Base-by-base conservation (phyloP, 2,113 vertebrate species). In the Verasper variegatus region DNA sequence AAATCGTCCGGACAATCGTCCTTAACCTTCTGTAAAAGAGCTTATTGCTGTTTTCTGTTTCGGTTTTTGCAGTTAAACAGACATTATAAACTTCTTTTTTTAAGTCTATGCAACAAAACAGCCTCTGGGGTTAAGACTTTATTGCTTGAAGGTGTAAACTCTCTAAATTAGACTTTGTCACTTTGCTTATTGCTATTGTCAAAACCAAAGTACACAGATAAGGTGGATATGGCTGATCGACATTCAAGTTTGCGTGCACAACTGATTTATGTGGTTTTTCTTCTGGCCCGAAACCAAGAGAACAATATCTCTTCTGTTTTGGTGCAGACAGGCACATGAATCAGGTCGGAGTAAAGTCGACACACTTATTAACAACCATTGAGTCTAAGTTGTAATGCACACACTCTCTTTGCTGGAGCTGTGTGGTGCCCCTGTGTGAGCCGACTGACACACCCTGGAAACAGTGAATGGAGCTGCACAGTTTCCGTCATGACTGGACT, bases 401-500 rank as follows among this genome's bases (percentile, higher is more conserved):
- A 5, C 57, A 8, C 23, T 15, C 61, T 59, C 65, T 59, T 65
- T 40, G n/a, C 49, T 72, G 51, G 15, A 63, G 31, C 63, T 60
- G 52, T 58, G 57, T 54, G 35, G 55, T 62, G 54, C 40, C 27
- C 35, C n/a, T 9, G 20, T n/a, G n/a, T 71, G 56, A 26, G 37
- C 47, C 54, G 52, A 55, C 71, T n/a, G 81, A 74, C 89, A 88
- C 89, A 61, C 86, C 79, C 90, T 92, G 88, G 84, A 88, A 89
- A 89, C 37, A 4, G 21, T 81, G 81, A 90, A 73, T 71, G 69
- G 31, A 74, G 65, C 55, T 17, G 10, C 42, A 52, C 70, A 23
- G 47, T 76, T 78, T 72, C 15, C 68, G 60, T 68, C 58, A 11
- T 76, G 63, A 81, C 73, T 82, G 54, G 26, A 76, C 80, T 79